phyloP scores from a whole-genome alignment of 2,888 invertebrate species.

The Acanthosoma haemorrhoidale region DNA sequence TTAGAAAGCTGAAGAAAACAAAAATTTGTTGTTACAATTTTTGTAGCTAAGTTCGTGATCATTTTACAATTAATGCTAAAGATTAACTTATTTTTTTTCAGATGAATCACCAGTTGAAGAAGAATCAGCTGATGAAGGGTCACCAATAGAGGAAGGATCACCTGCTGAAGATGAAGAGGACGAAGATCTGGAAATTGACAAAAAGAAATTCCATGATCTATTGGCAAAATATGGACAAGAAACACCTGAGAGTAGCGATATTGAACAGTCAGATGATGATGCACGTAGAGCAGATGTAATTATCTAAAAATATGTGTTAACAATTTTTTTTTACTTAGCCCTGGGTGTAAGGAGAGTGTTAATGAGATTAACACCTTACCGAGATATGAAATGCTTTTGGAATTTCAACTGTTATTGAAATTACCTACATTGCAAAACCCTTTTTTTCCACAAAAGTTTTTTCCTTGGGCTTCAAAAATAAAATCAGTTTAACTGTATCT shows the following conservation, averaged over 20 bases:
- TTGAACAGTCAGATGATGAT: constrained; percentile 46
- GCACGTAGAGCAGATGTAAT: constrained; percentile 45
- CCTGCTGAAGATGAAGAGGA: constrained; percentile 45
- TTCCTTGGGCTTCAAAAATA: no score
- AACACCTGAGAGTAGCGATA: constrained; percentile 39
- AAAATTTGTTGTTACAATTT: neutral
- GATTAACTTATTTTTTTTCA: neutral
- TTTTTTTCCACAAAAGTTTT: no score
- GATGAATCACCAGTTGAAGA: constrained; percentile 22
- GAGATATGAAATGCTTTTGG: no score
- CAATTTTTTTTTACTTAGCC: neutral
- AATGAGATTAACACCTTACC: no score
- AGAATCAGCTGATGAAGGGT: constrained; percentile 1
- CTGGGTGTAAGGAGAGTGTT: no score
- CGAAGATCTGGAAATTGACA: constrained; percentile 42
- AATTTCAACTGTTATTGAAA: no score
- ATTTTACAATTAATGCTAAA: neutral
- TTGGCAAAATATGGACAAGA: constrained; percentile 38
- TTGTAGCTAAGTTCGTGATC: neutral
- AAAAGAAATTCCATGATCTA: constrained; percentile 47
- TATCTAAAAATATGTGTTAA: neutral
- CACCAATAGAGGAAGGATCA: constrained; percentile 36
- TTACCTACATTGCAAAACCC: no score
- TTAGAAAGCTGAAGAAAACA: no score
- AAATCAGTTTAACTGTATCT: no score